Evolutionary conservation across 2,113 vertebrate species (phyloP), one percentile per base, ranked within the genome.

Genomic region (Manacus vitellinus): DNA sequence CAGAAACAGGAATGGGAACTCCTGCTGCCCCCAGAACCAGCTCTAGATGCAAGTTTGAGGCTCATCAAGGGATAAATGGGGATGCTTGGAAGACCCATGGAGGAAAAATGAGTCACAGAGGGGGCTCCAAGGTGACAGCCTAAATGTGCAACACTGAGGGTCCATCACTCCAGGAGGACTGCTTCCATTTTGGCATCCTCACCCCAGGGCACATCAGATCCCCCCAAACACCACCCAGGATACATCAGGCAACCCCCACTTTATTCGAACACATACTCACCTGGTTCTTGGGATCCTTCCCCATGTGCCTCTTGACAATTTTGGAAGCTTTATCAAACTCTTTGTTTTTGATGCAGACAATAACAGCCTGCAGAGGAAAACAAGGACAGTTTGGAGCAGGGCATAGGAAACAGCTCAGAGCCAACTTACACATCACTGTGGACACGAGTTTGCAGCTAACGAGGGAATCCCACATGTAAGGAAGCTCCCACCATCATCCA

Each of bases 271-370:
- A 10, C 1, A 12, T 41, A 58, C 98, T 98, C 96, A 99, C 99
- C 97, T 98, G 98, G 44, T 90, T 98, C 54, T 79, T 96, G 54
- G 94, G 76, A 44, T 97, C 95, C 96, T 97, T 98, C 8, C 98
- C 97, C 83, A 99, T 98, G 70, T 98, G 75, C 75, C 97, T 98
- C 61, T 93, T 97, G 59, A 99, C 80, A 25, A 99, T 97, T 74
- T 98, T 96, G 37, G 97, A 96, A 51, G 99, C 99, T 96, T 98
- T 98, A 33, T 98, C 97, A 98, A 99, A 99, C 55, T 98, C 88
- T 23, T 94, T 94, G 47, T 98, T 98, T 94, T 98, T 99, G 63
- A 99, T 98, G 75, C 98, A 99, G 73, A 98, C 93, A 19, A 98
- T 97, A 66, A 99, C 96, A 37, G 99, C 98, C 99, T 99, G 76